A percentile compares a stretch with the other conserved stretches of the same genome.
phyloP scores from a whole-genome alignment of 2,888 invertebrate genomes.

The Zootermopsis nevadensis region DNA sequence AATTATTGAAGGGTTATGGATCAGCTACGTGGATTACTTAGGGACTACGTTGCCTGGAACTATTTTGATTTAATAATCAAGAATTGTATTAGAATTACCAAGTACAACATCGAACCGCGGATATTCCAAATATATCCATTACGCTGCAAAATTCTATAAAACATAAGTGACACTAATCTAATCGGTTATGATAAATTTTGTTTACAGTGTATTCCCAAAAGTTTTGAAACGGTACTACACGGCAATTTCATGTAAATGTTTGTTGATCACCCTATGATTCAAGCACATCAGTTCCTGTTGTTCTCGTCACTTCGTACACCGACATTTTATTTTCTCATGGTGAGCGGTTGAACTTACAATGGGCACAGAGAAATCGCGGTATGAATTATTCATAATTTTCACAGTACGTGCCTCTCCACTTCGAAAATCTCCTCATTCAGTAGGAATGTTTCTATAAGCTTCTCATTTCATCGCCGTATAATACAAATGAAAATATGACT shows the following conservation, averaged over 20 bases:
- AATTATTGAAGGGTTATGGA: too few relatives aligned
- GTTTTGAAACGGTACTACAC: too few relatives aligned
- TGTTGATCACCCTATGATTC: neutral
- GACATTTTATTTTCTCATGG: slow-evolving; percentile 16
- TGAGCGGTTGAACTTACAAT: neutral
- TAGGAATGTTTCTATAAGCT: slow-evolving; percentile 25
- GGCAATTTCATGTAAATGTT: neutral
- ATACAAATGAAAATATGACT: slow-evolving; percentile 26
- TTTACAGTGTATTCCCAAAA: too few relatives aligned
- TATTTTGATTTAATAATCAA: too few relatives aligned
- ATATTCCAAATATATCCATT: too few relatives aligned
- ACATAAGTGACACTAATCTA: too few relatives aligned
- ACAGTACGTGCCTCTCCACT: neutral
- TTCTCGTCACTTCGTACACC: neutral
- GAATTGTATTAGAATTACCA: too few relatives aligned
- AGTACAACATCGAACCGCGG: too few relatives aligned
- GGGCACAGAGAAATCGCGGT: neutral
- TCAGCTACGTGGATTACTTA: too few relatives aligned
- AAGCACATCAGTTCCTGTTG: neutral
- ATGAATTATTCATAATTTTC: slow-evolving; percentile 20
- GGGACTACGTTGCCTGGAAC: too few relatives aligned
- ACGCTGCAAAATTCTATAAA: too few relatives aligned
- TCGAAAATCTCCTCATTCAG: neutral
- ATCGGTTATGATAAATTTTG: too few relatives aligned
- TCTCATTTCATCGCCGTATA: slow-evolving; percentile 23